A percentile compares a stretch with the other conserved stretches of the same genome.
These are phyloP conservation scores for Carassius auratus DNA, from an alignment of 2,113 vertebrate species.

Conservation along the genomic window DNA sequence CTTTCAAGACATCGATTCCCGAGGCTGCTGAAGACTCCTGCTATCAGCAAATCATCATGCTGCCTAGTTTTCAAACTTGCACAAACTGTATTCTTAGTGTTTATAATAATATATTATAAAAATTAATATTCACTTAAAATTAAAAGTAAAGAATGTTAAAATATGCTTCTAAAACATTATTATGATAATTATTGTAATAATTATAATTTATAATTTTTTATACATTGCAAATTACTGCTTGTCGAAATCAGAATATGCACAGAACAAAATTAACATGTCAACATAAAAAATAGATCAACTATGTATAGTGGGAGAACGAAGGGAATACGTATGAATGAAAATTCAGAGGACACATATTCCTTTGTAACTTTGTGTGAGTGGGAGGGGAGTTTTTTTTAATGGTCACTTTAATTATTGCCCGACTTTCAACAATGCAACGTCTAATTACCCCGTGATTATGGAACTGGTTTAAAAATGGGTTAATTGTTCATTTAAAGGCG, in stretches of 20 bases:
- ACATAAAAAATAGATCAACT: neutral
- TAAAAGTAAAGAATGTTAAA: neutral
- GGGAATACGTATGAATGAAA: neutral
- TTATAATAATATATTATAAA: neutral
- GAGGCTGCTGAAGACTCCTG: neutral
- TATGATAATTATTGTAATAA: too few species aligned
- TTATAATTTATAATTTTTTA: too few species aligned
- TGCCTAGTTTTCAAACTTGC: neutral
- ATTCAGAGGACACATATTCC: too few species aligned
- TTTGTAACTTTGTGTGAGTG: neutral
- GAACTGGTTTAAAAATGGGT: neutral
- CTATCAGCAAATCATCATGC: neutral
- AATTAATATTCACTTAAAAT: neutral
- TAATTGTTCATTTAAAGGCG: neutral
- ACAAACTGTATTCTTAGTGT: neutral
- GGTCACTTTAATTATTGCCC: neutral
- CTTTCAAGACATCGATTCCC: conserved; percentile 45
- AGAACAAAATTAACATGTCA: neutral
- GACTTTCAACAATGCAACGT: neutral
- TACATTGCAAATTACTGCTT: neutral
- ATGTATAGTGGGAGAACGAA: too few species aligned
- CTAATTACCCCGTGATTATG: neutral
- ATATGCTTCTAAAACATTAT: neutral
- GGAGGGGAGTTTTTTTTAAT: neutral
- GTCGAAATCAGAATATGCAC: neutral